Conservation (phyloP, 2,113 vertebrate species). For the Symphodus melops region DNA sequence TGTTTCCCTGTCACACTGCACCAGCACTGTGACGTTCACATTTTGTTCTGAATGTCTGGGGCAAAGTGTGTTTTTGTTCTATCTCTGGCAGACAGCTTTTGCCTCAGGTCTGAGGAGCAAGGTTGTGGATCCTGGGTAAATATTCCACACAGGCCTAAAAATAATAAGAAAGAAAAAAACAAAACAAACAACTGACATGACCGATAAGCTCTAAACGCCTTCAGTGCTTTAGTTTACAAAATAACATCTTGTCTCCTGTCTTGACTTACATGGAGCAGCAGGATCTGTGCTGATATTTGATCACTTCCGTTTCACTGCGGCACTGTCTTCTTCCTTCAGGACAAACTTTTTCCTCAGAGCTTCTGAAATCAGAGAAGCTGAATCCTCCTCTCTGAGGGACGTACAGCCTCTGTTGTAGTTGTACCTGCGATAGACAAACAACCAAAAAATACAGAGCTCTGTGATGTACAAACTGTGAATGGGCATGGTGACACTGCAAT, state of each 20-base stretch:
- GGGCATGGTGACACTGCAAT: not conserved
- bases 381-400: constrained; percentile 92
- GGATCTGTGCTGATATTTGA: constrained; percentile 10
- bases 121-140: constrained; percentile 66
- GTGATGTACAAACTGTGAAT: not conserved
- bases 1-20: constrained; percentile 16
- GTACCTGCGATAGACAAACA: constrained; percentile 73
- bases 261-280: constrained; percentile 73
- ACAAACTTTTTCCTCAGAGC: constrained; percentile 95
- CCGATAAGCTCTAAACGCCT: not conserved
- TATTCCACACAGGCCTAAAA: constrained; percentile 74
- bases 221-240: constrained; percentile 19
- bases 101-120: constrained; percentile 56
- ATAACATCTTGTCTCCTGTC: not conserved
- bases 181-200: constrained; percentile 28
- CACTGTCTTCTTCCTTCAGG: constrained; percentile 90
- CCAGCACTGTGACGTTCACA: constrained; percentile 19
- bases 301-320: constrained; percentile 82
- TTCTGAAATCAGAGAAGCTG: constrained; percentile 92
- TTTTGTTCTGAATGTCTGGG: constrained; percentile 28
- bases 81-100: constrained; percentile 45
- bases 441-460: not conserved
- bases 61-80: constrained; percentile 44
- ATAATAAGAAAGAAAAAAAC: constrained; percentile 41
- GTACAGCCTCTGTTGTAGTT: constrained; percentile 88